Base-by-base conservation (phyloP, 2,888 invertebrate species). In the Clistopyga incitator region DNA sequence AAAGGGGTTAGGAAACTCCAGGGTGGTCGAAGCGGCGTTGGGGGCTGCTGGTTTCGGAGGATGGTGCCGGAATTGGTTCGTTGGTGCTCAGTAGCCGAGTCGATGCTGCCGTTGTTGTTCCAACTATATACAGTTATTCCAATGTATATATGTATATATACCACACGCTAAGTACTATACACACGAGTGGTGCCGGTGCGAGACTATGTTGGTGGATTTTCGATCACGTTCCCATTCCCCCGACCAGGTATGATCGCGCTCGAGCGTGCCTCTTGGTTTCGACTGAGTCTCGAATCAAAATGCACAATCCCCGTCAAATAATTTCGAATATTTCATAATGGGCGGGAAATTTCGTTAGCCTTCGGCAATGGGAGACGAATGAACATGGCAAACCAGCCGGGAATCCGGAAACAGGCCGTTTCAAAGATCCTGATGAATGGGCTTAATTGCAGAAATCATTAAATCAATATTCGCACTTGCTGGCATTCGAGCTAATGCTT, bases 301-400 rank as follows among this genome's bases (percentile, higher is more conserved):
- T 92, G 91, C 90, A 90, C 91, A 91, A 91, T 91, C 89, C 90
- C 88, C 81, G 89, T 87, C 90, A 90, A 92, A 92, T 92, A 89
- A 92, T 92, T 92, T 90, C 90, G 91, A 91, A 91, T 92, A 92
- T 92, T 92, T 92, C 92, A 92, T 91, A 91, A 91, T 91, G 91
- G 90, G 88, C 90, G 90, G 89, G 89, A 92, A 92, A 92, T 91
- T 91, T 92, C 91, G 91, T 92, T 92, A 92, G 88, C 89, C 87
- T 86, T 88, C 67, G 82, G 77, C 74, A 74, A 78, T 29, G 34
- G 50, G 38, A 29, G n/a, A 20, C 34, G 64, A 50, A 64, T 47
- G 74, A 50, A 64, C 34, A 34, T 34, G 59, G n/a, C 50, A 18
- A 18, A 18, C 2, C 20, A 42, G 38, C 3, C 64, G 64, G 38